Evolutionary conservation across 1,140 invertebrate species (phyloP), one percentile per base, ranked within the genome.

Genomic region (Penaeus vannamei): DNA sequence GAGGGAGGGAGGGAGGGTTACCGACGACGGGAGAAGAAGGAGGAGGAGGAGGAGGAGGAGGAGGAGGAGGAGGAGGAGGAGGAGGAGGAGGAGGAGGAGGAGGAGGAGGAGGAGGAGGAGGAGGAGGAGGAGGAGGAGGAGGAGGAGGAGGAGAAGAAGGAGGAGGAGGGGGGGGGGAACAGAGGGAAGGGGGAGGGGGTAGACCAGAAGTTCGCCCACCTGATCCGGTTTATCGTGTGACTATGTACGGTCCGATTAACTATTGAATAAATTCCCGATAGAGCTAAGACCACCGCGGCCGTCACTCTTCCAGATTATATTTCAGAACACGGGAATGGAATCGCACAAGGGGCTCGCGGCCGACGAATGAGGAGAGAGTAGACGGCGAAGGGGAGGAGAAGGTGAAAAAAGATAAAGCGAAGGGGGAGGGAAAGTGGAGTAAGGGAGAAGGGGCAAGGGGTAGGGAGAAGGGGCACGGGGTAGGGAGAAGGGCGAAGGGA

Each of bases 191-290:
- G 42, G 59, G n/a, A 29, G 59, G 46, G 46, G 60, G 19, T 42
- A 23, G 53, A 60, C 53, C 23, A 17, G 29, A 86, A 53, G 69
- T 60, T 42, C 26, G 29, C 62, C 42, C 60, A 62, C 29, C 76
- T 32, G 84, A 85, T 85, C 19, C 46, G 64, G 29, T 26, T 72
- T 85, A 85, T 85, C 84, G 60, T 86, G n/a, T 83, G 32, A 79
- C 53, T 79, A 26, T 53, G 53, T 46, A n/a, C 72, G 53, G 32
- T 62, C 53, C 29, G 72, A 77, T 80, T 76, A 46, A 53, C 53
- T 72, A 72, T 72, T 69, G 29, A 23, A 53, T 53, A 53, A 53
- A 53, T 53, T 53, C 53, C 53, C 53, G 20, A 46, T 72, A 29
- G 76, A 85, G 32, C 76, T 72, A 53, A 85, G 84, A 69, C 69